Base-by-base conservation (phyloP, 2,797 vertebrate species). In the Paedocypris micromegethes region DNA sequence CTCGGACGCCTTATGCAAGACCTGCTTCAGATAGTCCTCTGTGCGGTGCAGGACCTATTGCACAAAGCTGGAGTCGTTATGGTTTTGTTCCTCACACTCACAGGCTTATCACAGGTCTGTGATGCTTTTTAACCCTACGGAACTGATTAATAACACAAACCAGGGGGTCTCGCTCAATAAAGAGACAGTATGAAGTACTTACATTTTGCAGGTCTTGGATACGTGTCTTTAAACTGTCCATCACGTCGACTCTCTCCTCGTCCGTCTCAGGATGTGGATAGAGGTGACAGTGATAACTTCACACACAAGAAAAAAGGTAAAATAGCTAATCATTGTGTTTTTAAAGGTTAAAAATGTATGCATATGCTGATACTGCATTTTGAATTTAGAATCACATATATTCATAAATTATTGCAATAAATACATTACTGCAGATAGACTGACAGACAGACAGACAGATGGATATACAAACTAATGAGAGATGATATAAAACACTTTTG, bases 191-290 rank as follows among this genome's bases (percentile, higher is more conserved):
- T 23, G 23, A 23, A 41, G 37, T 40, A 82, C 90, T 78, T 87
- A 98, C 96, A 0, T 89, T 93, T 59, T 93, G 91, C 1, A 98
- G 92, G 80, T 99, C 96, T 77, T 96, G 92, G 72, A 98, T 97
- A 9, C 96, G 94, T 4, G 91, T 90, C 0, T 81, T 90, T 1
- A 99, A 88, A 5, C 91, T 97, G 68, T 95, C 92, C 68, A 95
- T 79, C 54, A 98, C 90, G 0, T 92, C 91, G 0, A 68, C 87
- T n/a, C 94, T 85, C 78, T 98, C 95, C 77, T 97, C 94, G 0
- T 84, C 86, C 0, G 86, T 94, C 48, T 86, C 91, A 0, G 97
- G 94, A 73, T 98, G 96, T 0, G 97, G 96, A 77, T 98, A 99
- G 9, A 98, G 78, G 0, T 97, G 95, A 75, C 97, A 99, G 86